These are phyloP conservation scores for Cephus spinipes DNA, from an alignment of 2,888 invertebrate species.

Conservation along the genomic window DNA sequence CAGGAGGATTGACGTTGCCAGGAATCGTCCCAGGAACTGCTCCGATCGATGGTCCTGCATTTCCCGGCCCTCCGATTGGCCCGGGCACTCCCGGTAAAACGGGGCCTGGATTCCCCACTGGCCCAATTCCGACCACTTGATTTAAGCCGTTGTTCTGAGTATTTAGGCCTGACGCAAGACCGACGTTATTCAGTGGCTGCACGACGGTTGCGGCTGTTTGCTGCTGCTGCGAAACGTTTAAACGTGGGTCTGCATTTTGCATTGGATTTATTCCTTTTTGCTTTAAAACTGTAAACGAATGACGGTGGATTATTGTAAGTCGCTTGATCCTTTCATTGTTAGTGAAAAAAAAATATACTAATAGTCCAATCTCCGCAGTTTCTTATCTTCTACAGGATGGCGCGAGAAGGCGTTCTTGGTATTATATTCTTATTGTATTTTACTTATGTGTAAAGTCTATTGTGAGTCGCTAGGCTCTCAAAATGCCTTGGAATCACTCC, in stretches of 20 bases:
- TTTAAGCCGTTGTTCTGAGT: constrained; percentile 65
- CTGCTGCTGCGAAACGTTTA: constrained; percentile 63
- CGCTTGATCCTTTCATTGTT: constrained; percentile 38
- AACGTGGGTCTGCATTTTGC: constrained; percentile 66
- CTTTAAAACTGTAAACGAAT: constrained; percentile 80
- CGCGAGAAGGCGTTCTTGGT: constrained; percentile 30
- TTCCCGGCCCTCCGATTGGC: constrained; percentile 42
- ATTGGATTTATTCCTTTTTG: constrained; percentile 73
- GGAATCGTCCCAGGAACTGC: constrained; percentile 43
- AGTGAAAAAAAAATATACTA: constrained; percentile 49
- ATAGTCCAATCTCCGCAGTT: constrained; percentile 44
- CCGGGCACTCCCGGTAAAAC: constrained; percentile 49
- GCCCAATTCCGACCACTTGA: constrained; percentile 56
- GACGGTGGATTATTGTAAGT: constrained; percentile 60
- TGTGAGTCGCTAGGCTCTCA: constrained; percentile 29
- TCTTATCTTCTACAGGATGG: constrained; percentile 44
- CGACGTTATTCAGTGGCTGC: constrained; percentile 71
- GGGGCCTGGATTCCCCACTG: constrained; percentile 48
- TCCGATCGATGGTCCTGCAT: constrained; percentile 47
- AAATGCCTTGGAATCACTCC: constrained; percentile 40
- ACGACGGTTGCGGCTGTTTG: constrained; percentile 51
- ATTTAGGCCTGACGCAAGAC: constrained; percentile 70
- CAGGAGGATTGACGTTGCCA: constrained; percentile 50
- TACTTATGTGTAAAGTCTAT: constrained; percentile 43
- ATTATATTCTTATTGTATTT: not conserved